Base-by-base conservation (phyloP, 2,888 invertebrate genomes). In the Euplagia quadripunctaria region DNA sequence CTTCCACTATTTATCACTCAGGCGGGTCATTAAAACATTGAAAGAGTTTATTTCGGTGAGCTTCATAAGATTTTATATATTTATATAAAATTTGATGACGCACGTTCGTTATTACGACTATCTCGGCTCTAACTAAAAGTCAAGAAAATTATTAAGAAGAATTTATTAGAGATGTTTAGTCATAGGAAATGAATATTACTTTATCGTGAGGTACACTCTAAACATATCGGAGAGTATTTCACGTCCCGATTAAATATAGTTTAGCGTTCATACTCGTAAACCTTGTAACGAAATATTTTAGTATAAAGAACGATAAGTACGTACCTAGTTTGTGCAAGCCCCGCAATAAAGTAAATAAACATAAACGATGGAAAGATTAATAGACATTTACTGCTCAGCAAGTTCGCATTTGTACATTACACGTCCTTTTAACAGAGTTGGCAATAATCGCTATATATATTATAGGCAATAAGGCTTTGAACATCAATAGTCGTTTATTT, bases 41-140 rank as follows among this genome's bases (percentile, higher is more conserved):
- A 87, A 89, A 84, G 82, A 88, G 88, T 92, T 90, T 93, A 93
- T 93, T 90, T 92, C 83, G 77, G 89, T 85, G 79, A 83, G 80
- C 82, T 82, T 82, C 85, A 85, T 85, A 86, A 85, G 80, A 89
- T 78, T 85, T 87, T 84, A 87, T 85, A 86, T 90, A 89, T 90
- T 90, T 90, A 89, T 88, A 86, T 88, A 84, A 83, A 89, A 89
- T 86, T 79, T 72, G 74, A 87, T 93, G 93, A 94, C 93, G 94
- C 93, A 93, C 90, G 86, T 83, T 85, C 86, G 79, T 85, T 89
- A 89, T 89, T 87, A 87, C 85, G 82, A 78, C 86, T 86, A 86
- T 31, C 31, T 31, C 31, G 2, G 31, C 6, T 87, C 75, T 83
- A 79, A 82, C 78, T 79, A 81, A 83, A 84, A 84, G 77, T 84